Base-by-base conservation (phyloP, 1,140 invertebrate species). In the Zaprionus kolodkinae region DNA sequence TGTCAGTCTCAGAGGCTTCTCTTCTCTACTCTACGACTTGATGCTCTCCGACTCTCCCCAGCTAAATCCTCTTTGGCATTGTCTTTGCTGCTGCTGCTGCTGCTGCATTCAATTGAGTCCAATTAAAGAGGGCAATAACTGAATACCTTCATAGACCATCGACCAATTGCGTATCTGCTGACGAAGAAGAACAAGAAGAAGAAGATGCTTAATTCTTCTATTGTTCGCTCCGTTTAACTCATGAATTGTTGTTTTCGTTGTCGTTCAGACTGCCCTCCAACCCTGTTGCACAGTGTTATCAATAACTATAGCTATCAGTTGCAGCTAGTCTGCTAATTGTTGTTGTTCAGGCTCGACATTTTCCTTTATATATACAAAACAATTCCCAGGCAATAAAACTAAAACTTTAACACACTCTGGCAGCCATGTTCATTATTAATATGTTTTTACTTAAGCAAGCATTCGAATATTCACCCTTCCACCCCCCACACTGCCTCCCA, bases 61-160 rank as follows among this genome's bases (percentile, higher is more conserved):
- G 27, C 36, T 48, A 35, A 79, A 79, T 77, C 74, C 70, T 70
- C 55, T 64, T 45, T 45, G 2, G 21, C 57, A 60, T 77, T 73
- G 70, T 78, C 62, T 64, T 60, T 70, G 66, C 40, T 70, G 66
- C 40, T 45, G 54, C 72, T 57, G 61, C 55, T 70, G 66, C 40
- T 70, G 66, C 40, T 45, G 54, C 72, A 68, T 73, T 86, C 72
- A 79, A 87, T 81, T 85, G 62, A 81, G 69, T 84, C 59, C 74
- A 81, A 73, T 81, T 81, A 77, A 75, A 67, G 48, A 54, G 59
- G 76, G 67, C 72, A 67, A 62, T 50, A 54, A 60, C 82, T 57
- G 55, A 57, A 57, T 35, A 38, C 55, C 55, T 57, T 12, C n/a
- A 57, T 30, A 6, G 27, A 30, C 27, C 3, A 57, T 15, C 30